Conservation (phyloP, 2,888 invertebrate genomes). For the Chloroclysta siterata region DNA sequence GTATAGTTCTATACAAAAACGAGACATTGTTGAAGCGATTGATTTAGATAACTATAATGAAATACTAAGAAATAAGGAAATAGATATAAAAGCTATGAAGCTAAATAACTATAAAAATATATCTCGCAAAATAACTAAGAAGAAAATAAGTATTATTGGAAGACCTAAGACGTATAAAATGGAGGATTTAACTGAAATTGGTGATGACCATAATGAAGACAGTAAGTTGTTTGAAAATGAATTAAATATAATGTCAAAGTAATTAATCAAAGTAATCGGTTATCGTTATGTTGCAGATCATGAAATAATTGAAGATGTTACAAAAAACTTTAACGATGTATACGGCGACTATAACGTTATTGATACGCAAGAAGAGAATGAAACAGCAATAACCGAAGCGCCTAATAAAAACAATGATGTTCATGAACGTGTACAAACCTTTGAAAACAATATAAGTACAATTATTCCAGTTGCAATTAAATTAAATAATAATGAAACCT, state of each 20-base stretch:
- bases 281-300: slow-evolving; percentile 65
- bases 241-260: slow-evolving; percentile 13
- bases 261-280: slow-evolving; percentile 38
- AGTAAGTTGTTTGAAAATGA: slow-evolving; percentile 59
- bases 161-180: slow-evolving; percentile 69
- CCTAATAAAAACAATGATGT: slow-evolving; percentile 22
- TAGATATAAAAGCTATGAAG: slow-evolving; percentile 8
- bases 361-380: slow-evolving; percentile 45
- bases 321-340: slow-evolving; percentile 50
- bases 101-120: slow-evolving; percentile 7
- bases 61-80: slow-evolving; percentile 4
- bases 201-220: slow-evolving; percentile 44
- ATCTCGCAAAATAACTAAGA: slow-evolving; percentile 37
- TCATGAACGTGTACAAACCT: neutral
- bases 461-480: slow-evolving; percentile 1
- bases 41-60: slow-evolving; percentile 27
- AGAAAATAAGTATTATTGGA: slow-evolving; percentile 57
- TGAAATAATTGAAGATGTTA: slow-evolving; percentile 42
- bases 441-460: slow-evolving; percentile 2
- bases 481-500: neutral
- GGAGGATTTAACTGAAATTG: slow-evolving; percentile 57
- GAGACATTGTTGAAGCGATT: slow-evolving; percentile 50
- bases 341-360: slow-evolving; percentile 59
- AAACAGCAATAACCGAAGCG: slow-evolving; percentile 18
- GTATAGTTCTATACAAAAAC: slow-evolving; percentile 55